phyloP scores from a whole-genome alignment of 2,888 invertebrate species.

The Platypus cylindrus region DNA sequence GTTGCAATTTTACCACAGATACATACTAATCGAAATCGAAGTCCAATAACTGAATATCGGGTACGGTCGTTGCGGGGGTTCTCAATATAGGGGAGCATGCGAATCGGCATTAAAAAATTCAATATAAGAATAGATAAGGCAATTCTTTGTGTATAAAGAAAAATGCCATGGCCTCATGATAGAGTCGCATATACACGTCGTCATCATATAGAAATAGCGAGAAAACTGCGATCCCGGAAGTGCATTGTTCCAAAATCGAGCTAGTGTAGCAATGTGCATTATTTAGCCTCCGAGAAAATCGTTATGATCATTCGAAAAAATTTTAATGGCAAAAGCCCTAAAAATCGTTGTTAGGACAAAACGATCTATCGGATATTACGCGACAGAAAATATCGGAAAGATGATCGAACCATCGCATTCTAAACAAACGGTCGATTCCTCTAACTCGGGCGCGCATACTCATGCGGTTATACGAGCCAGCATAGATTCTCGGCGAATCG shows the following conservation, averaged over 20 bases:
- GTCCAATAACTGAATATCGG: conserved; percentile 26
- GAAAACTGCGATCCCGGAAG: conserved; percentile 16
- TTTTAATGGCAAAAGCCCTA: conserved; percentile 18
- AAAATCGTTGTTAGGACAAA: conserved; percentile 11
- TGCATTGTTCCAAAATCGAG: conserved; percentile 4
- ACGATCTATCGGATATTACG: conserved; percentile 24
- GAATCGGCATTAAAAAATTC: conserved; percentile 19
- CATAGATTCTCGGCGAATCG: conserved; percentile 35
- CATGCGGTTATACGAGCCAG: conserved; percentile 30
- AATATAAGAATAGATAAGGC: conserved; percentile 20
- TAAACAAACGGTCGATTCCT: conserved; percentile 40
- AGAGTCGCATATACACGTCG: conserved; percentile 25
- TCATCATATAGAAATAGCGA: conserved; percentile 25
- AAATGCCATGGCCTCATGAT: conserved; percentile 10
- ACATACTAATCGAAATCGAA: conserved; percentile 30
- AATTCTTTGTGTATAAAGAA: conserved; percentile 10
- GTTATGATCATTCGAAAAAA: conserved; percentile 15
- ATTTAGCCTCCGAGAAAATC: conserved; percentile 12
- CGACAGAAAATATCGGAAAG: conserved; percentile 47
- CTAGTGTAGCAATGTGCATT: conserved; percentile 8
- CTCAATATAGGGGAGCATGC: conserved; percentile 27
- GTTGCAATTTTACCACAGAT: conserved; percentile 29
- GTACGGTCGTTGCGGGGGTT: conserved; percentile 22
- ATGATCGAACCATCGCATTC: conserved; percentile 47
- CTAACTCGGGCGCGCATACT: conserved; percentile 35